A percentile compares a stretch with the other conserved stretches of the same genome.
Conservation (phyloP, 2,888 invertebrate species). For the Spodoptera littoralis region DNA sequence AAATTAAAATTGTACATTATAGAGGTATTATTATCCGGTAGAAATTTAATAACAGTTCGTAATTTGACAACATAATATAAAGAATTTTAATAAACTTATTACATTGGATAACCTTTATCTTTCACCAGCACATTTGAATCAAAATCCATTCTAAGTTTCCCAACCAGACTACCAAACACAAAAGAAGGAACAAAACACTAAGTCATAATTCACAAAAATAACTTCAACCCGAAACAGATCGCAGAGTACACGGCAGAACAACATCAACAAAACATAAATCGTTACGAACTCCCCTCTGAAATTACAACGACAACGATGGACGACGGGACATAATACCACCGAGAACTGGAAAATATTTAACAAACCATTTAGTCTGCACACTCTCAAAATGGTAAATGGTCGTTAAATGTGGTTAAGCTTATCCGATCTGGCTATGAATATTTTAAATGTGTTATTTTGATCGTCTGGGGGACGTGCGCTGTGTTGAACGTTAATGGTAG, state of each 20-base stretch:
- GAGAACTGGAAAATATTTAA: conserved; percentile 53
- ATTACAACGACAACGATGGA: conserved; percentile 41
- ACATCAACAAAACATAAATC: conserved; percentile 52
- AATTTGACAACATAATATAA: no score
- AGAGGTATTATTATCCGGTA: no score
- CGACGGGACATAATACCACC: conserved; percentile 36
- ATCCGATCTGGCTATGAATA: conserved; percentile 57
- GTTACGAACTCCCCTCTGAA: conserved; percentile 15
- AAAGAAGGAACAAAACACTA: conserved; percentile 2
- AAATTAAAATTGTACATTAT: no score
- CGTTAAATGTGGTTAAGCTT: conserved; percentile 56
- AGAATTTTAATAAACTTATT: no score
- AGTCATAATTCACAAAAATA: conserved; percentile 30
- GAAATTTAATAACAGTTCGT: no score
- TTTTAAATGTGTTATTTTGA: conserved; percentile 56
- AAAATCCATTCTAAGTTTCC: conserved; percentile 66
- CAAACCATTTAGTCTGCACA: conserved; percentile 52
- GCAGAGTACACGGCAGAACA: conserved; percentile 27
- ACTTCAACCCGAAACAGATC: conserved; percentile 25
- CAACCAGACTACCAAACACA: not conserved
- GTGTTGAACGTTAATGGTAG: not conserved
- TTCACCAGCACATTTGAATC: conserved; percentile 70
- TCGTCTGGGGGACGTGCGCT: conserved; percentile 9
- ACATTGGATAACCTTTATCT: no score
- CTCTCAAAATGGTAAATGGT: conserved; percentile 52